Base-by-base conservation (phyloP, 1,140 invertebrate species). In the Zeugodacus cucurbitae region DNA sequence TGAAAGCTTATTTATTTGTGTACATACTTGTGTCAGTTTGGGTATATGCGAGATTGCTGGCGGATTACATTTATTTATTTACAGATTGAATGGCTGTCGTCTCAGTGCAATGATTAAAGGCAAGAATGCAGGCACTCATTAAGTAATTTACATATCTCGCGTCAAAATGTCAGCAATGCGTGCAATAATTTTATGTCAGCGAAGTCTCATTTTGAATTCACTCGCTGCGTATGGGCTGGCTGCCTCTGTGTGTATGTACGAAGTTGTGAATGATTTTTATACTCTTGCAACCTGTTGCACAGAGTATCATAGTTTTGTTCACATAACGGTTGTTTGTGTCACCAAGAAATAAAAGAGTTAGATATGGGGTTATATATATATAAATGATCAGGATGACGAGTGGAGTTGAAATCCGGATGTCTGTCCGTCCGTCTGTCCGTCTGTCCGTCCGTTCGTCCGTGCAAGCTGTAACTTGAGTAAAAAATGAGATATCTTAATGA, bases 61-160 rank as follows among this genome's bases (percentile, higher is more conserved):
- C 37, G 74, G 74, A 82, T 82, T 82, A 82, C 37, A 82, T 48
- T 48, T 82, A 48, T 44, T 82, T 82, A 82, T 82, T 82, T 82
- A 48, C 74, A 48, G 41, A 86, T 26, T 86, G 85, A 86, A 86
- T 86, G 32, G 48, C 44, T 86, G 85, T 59, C 85, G 20, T 59
- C 54, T 86, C 57, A 58, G 20, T 86, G 85, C 48, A 86, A 86
- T 86, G 48, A 58, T 59, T 87, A 87, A 59, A 64, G 29, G 87
- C 57, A 87, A 17, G 48, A 58, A 87, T 87, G 58, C 58, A 64
- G 20, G 87, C 57, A 87, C 59, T 87, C 87, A 87, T 87, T 64
- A 87, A 87, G 87, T 64, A 67, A 87, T 87, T 87, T 87, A 70
- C 87, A 87, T 87, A 87, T 87, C 87, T 48, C 58, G 87, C 64